Evolutionary conservation across 2,888 invertebrate genomes (phyloP).

Genomic region (Eupithecia tripunctaria): DNA sequence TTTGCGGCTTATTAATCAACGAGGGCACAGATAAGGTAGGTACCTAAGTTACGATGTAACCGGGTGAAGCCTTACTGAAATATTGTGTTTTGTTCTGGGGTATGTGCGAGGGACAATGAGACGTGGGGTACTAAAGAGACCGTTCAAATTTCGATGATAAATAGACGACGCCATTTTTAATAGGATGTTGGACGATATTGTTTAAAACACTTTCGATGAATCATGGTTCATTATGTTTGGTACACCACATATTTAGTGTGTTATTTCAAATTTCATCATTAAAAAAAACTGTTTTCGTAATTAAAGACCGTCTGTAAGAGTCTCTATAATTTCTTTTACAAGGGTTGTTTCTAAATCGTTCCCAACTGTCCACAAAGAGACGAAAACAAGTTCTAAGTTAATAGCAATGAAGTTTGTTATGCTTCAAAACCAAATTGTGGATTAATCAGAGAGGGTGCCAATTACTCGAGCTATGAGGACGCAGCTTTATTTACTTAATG

Average conservation of each 20-base stretch:
- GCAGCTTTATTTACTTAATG: slow-evolving; percentile 61
- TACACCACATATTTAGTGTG: neutral
- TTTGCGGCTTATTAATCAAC: slow-evolving; percentile 81
- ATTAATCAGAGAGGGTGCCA: slow-evolving; percentile 67
- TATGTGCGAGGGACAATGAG: neutral
- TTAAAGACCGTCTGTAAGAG: neutral
- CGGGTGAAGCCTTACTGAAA: neutral
- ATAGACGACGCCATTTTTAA: neutral
- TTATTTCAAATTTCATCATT: neutral
- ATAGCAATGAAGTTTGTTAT: slow-evolving; percentile 12
- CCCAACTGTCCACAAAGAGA: neutral
- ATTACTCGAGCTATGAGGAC: slow-evolving; percentile 49
- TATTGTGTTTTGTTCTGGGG: slow-evolving; percentile 5
- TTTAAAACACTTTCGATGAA: neutral
- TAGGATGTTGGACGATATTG: neutral
- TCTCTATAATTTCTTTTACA: neutral
- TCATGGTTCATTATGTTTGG: neutral
- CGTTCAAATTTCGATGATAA: neutral
- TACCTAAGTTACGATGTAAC: neutral
- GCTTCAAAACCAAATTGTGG: slow-evolving; percentile 63
- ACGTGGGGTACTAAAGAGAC: neutral
- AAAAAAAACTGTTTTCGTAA: neutral
- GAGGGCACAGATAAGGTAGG: slow-evolving; percentile 44
- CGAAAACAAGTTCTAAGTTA: neutral
- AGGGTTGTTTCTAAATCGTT: neutral